Percentiles rank a stretch among this genome's conserved stretches.
These are phyloP conservation scores for Acholoe squamosa DNA, from an alignment of 2,888 invertebrate species.

Conservation along the genomic window DNA sequence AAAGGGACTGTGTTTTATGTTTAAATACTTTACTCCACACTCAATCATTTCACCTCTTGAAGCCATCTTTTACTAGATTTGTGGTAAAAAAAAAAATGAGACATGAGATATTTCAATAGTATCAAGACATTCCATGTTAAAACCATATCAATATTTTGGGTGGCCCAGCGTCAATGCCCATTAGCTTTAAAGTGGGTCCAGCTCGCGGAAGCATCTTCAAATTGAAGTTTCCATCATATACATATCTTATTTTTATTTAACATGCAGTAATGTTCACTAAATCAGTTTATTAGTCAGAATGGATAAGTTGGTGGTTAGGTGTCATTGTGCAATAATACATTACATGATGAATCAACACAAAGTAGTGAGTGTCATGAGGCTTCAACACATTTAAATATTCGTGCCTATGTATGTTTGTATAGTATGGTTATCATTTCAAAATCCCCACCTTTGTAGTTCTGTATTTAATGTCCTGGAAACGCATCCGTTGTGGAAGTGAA, in stretches of 20 bases:
- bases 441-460: not conserved
- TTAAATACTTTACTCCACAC: no score
- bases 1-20: no score
- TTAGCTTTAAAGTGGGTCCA: not conserved
- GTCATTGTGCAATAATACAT: not conserved
- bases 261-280: not conserved
- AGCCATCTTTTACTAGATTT: no score
- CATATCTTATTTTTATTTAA: not conserved
- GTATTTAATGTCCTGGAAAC: not conserved
- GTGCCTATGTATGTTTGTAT: not conserved
- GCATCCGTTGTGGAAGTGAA: not conserved
- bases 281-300: no score
- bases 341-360: not conserved
- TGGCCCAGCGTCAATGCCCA: not conserved
- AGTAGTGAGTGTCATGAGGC: not conserved
- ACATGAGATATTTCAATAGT: slow-evolving; percentile 18
- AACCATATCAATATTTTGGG: slow-evolving; percentile 50
- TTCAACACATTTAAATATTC: not conserved
- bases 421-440: not conserved
- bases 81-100: no score
- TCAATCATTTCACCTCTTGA: no score
- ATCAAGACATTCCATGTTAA: slow-evolving; percentile 25
- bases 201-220: not conserved
- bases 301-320: not conserved
- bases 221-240: slow-evolving; percentile 21